A percentile compares a stretch with the other conserved stretches of the same genome.
Conservation (phyloP, 1,140 invertebrate species). For the Drosophila azteca region DNA sequence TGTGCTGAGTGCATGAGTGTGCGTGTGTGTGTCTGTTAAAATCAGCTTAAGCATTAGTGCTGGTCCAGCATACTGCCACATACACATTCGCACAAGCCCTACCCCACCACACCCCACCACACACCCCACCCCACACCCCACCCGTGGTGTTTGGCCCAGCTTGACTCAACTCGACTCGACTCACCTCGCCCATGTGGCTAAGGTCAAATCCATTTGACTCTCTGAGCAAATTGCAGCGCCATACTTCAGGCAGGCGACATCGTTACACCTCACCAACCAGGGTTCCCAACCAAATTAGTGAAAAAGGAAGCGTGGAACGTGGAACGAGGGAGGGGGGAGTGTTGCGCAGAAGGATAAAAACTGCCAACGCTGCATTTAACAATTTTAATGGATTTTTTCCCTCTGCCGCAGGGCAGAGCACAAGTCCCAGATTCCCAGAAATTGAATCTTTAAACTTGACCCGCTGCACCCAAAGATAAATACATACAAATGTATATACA, state of each 20-base stretch:
- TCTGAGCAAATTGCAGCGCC: constrained; percentile 74
- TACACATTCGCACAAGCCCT: neutral
- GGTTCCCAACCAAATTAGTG: constrained; percentile 69
- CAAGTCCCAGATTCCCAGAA: constrained; percentile 2
- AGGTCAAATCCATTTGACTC: constrained; percentile 80
- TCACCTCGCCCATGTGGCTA: constrained; percentile 55
- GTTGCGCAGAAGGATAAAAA: constrained; percentile 37
- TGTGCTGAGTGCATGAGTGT: constrained; percentile 18
- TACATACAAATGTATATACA: too few species aligned
- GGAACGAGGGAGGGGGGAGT: constrained; percentile 5
- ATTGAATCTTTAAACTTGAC: constrained; percentile 56
- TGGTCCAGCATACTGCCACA: constrained; percentile 48
- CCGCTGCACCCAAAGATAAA: constrained; percentile 5
- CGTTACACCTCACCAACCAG: constrained; percentile 68
- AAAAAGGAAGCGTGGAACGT: constrained; percentile 47
- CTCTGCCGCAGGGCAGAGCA: constrained; percentile 17
- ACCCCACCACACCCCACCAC: neutral
- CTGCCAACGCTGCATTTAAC: constrained; percentile 76
- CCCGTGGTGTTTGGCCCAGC: neutral
- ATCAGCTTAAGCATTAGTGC: constrained; percentile 80
- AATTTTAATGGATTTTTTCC: constrained; percentile 73
- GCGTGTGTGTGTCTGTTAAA: constrained; percentile 64
- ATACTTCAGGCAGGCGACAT: constrained; percentile 59
- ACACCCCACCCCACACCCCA: neutral
- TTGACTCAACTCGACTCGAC: constrained; percentile 4